Conservation (phyloP, 2,113 vertebrate genomes). For the Hydrolagus affinis region DNA sequence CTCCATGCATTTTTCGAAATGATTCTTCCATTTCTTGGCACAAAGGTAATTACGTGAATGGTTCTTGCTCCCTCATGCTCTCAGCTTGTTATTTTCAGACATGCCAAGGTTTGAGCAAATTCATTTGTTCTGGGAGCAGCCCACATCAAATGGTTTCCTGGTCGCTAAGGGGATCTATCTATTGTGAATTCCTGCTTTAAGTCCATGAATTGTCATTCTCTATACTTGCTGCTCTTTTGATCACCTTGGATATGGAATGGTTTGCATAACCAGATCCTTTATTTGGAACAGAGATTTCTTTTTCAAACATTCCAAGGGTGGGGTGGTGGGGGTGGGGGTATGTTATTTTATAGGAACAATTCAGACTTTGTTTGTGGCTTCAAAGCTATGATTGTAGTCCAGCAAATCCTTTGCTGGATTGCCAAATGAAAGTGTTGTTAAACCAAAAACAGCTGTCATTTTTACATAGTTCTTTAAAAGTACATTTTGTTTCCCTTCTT, state of each 20-base stretch:
- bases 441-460: slow-evolving; percentile 14
- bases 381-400: background rate
- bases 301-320: background rate
- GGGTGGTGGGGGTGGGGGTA: too few species aligned
- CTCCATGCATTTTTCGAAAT: too few species aligned
- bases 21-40: too few species aligned
- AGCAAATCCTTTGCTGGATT: background rate
- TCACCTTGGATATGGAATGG: background rate
- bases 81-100: too few species aligned
- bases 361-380: background rate
- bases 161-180: too few species aligned
- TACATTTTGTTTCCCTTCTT: slow-evolving; percentile 8
- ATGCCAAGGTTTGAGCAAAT: too few species aligned
- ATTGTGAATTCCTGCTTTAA: too few species aligned
- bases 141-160: too few species aligned
- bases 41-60: too few species aligned
- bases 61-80: too few species aligned
- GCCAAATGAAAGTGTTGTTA: slow-evolving; percentile 4
- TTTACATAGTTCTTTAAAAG: background rate
- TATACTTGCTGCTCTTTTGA: background rate
- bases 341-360: background rate
- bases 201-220: too few species aligned
- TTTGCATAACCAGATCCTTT: background rate
- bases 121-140: too few species aligned
- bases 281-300: background rate